Base-by-base conservation (phyloP, 2,113 vertebrate genomes). In the Cyprinodon brontotheroides region DNA sequence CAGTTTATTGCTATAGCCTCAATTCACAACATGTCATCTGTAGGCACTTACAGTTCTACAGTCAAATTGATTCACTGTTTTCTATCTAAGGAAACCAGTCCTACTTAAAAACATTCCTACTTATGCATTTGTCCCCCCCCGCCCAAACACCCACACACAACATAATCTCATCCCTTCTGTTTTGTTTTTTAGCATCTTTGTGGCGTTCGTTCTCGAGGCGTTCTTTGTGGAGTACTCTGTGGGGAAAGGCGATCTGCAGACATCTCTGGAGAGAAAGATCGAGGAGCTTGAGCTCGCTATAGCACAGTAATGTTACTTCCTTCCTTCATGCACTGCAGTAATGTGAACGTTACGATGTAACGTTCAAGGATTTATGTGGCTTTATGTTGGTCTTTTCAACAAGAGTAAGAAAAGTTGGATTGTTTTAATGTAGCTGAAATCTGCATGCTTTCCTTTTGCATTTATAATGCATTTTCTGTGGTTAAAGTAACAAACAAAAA, bases 141-240 rank as follows among this genome's bases (percentile, higher is more conserved):
- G 29, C 29, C 12, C 11, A 17, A 2, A 57, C 12, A 11, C 13
- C 50, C 15, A 6, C 20, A 57, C 50, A 3, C 59, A 61, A 22
- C 29, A 63, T 8, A 14, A 20, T 11, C 15, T 69, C 4, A 29
- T 29, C 72, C 37, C 7, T 43, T 68, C 74, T 39, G 63, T 70
- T 17, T 57, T 59, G 4, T 81, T 3, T 17, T 43, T 29, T 89
- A 98, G 97, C n/a, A 98, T 99, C 86, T 98, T 99, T 0, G 94
- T 98, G 83, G 97, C 97, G 0, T 98, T 99, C 73, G 95, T 98
- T 61, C 86, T 98, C 72, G 97, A 99, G 88, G 97, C 97, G 0
- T 99, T 99, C 92, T 96, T 98, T 75, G 94, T 99, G 83, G 97
- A 97, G 59, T 98, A 98, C 73, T 96, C 96, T 0, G 65, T 98